Conservation (phyloP, 2,888 invertebrate genomes). For the Lapara coniferarum region DNA sequence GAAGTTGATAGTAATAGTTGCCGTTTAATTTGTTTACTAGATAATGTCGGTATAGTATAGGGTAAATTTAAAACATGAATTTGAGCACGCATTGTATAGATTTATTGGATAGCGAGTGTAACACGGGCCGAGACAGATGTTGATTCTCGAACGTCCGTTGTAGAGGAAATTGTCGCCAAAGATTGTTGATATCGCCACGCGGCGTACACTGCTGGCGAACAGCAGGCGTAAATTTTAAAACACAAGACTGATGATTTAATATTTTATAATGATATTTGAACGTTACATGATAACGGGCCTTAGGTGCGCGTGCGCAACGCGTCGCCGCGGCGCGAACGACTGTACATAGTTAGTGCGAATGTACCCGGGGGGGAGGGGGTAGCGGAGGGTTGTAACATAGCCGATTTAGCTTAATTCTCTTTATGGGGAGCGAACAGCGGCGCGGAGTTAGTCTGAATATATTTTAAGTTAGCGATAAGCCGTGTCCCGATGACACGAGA, state of each 20-base stretch:
- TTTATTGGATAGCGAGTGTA: conserved; percentile 29
- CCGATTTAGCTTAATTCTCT: conserved; percentile 53
- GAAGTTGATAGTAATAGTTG: neutral
- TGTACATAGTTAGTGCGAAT: conserved; percentile 70
- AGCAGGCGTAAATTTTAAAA: conserved; percentile 63
- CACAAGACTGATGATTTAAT: conserved; percentile 79
- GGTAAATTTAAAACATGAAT: neutral
- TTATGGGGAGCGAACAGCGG: conserved; percentile 34
- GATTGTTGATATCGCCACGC: conserved; percentile 60
- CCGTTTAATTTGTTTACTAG: neutral
- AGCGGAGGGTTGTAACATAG: conserved; percentile 50
- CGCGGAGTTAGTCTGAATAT: conserved; percentile 63
- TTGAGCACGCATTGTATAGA: conserved; percentile 3
- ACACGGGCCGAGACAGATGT: conserved; percentile 58
- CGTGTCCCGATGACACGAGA: conserved; percentile 36
- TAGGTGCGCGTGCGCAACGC: conserved; percentile 19
- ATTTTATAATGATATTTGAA: conserved; percentile 74
- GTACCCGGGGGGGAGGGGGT: conserved; percentile 39
- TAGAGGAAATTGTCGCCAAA: conserved; percentile 68
- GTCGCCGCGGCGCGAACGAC: conserved; percentile 52
- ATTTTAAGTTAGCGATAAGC: conserved; percentile 47
- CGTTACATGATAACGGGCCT: conserved; percentile 32
- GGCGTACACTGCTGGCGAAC: conserved; percentile 52
- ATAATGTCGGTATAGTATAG: conserved; percentile 11
- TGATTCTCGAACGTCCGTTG: conserved; percentile 52